phyloP scores from a whole-genome alignment of 2,797 vertebrate genomes.

The Microchirus variegatus region DNA sequence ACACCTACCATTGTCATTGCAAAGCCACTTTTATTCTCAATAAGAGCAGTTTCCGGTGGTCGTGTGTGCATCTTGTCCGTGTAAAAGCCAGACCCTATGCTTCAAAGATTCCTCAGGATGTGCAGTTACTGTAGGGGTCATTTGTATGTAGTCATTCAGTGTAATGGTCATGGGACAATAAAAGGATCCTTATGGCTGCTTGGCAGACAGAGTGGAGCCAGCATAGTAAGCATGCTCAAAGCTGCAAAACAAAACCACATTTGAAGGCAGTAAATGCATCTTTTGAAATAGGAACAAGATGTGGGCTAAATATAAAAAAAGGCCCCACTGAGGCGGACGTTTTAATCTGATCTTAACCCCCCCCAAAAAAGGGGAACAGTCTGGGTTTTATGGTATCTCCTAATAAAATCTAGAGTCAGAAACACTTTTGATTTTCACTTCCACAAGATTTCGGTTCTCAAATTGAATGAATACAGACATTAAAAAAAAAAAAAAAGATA shows the following conservation, averaged over 20 bases:
- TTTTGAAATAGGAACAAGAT: slow-evolving; percentile 71
- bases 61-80: neutral
- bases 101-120: slow-evolving; percentile 42
- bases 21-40: slow-evolving; percentile 1
- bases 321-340: slow-evolving; percentile 5
- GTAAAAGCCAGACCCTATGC: neutral
- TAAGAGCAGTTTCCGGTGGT: neutral
- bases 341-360: slow-evolving; percentile 34
- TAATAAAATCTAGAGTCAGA: slow-evolving; percentile 1
- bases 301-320: slow-evolving; percentile 49
- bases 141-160: slow-evolving; percentile 55
- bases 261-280: slow-evolving; percentile 68
- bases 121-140: slow-evolving; percentile 37
- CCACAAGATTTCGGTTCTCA: neutral
- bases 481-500: no score
- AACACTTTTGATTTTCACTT: neutral
- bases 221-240: slow-evolving; percentile 63
- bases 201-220: slow-evolving; percentile 75
- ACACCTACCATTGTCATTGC: neutral
- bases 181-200: slow-evolving; percentile 70
- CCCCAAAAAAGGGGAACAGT: slow-evolving; percentile 2
- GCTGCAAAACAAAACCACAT: slow-evolving; percentile 71
- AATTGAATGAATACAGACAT: neutral
- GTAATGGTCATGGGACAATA: slow-evolving; percentile 71
- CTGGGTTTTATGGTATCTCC: slow-evolving; percentile 21